Base-by-base conservation (phyloP, 2,113 vertebrate genomes). In the Kryptolebias marmoratus region DNA sequence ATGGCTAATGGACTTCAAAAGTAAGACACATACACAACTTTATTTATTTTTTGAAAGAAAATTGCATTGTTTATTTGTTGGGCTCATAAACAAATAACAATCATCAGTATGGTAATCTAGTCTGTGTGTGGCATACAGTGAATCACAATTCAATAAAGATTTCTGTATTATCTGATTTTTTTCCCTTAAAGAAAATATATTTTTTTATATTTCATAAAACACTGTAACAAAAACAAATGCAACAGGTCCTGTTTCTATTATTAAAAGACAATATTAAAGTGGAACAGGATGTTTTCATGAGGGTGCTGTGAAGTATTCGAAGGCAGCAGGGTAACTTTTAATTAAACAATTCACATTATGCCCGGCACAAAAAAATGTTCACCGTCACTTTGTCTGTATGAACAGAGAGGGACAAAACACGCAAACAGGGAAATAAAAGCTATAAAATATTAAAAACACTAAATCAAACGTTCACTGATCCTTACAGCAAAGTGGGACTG, bases 11-110 rank as follows among this genome's bases (percentile, higher is more conserved):
- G 9, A 5, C 5, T 1, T 8, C 10, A 15, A 58, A 59, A 59
- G n/a, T 11, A 18, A 42, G 7, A 5, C 53, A 12, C 2, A 30
- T 27, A 52, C 1, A 53, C 9, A 22, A 53, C 11, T 10, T 8
- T 22, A n/a, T n/a, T 52, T 2, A 27, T 27, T 45, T 2, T 12
- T 22, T 22, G 22, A 27, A 48, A 28, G 16, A 47, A 57, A 59
- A 66, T 55, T n/a, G n/a, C 5, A 67, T 42, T 4, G 44, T 72
- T 82, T 67, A 77, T 83, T 80, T 74, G 63, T 80, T 76, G 14
- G 36, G 62, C 65, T 66, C 5, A 5, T 52, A 36, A 66, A 75
- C 44, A 80, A 84, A 75, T 68, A 71, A 50, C 48, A 65, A 80
- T 27, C 39, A 42, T 42, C 39, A 42, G 5, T 5, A 42, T 42